Conservation (phyloP, 2,888 invertebrate species). For the Notodonta dromedarius region DNA sequence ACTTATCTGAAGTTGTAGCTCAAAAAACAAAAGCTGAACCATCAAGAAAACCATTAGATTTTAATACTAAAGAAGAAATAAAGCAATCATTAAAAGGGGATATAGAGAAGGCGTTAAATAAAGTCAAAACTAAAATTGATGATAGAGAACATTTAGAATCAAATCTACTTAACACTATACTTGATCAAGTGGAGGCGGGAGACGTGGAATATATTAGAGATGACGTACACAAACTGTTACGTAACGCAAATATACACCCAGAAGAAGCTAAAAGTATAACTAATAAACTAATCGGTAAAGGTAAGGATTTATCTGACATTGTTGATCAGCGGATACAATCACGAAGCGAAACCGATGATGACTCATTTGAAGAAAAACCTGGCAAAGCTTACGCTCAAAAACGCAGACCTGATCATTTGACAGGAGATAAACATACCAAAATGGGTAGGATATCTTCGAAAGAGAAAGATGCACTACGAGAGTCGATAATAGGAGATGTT, state of each 20-base stretch:
- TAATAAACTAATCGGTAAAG: background rate
- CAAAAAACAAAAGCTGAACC: background rate
- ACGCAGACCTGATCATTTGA: background rate
- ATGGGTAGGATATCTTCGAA: background rate
- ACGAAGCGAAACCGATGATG: background rate
- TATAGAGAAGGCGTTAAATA: background rate
- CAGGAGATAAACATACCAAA: background rate
- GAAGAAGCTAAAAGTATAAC: constrained; percentile 25
- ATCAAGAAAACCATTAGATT: background rate
- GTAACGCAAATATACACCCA: constrained; percentile 17
- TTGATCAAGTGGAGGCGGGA: constrained; percentile 7
- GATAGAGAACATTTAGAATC: background rate
- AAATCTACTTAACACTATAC: background rate
- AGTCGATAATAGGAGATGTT: constrained; percentile 8
- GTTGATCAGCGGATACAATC: background rate
- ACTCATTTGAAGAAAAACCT: background rate
- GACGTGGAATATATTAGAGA: constrained; percentile 15
- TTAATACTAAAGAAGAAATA: background rate
- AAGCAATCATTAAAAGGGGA: constrained; percentile 2
- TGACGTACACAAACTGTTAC: constrained; percentile 26
- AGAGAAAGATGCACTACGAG: background rate
- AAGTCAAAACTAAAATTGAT: background rate
- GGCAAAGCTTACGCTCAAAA: constrained; percentile 3
- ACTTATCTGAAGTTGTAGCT: background rate
- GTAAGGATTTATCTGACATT: background rate